Conservation (phyloP, 2,888 invertebrate species). For the Xestia rhomboidea region DNA sequence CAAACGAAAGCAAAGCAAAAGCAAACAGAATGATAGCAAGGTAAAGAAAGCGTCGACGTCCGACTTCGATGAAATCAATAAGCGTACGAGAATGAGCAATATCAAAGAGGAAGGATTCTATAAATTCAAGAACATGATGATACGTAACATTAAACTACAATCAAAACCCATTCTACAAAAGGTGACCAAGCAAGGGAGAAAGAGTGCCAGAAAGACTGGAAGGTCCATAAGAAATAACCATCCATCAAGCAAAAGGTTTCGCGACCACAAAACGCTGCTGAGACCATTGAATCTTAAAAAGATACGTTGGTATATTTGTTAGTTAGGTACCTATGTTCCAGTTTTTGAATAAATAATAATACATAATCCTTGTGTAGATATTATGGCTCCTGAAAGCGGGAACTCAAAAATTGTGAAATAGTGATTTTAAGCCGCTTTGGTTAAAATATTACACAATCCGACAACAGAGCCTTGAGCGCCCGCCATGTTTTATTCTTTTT, state of each 20-base stretch:
- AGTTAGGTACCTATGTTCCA: conserved; percentile 63
- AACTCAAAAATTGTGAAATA: conserved; percentile 43
- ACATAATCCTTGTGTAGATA: conserved; percentile 6
- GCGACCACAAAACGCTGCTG: conserved; percentile 58
- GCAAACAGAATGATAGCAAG: conserved; percentile 63
- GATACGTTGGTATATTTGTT: conserved; percentile 70
- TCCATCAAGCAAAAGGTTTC: conserved; percentile 69
- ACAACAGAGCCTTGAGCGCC: conserved; percentile 47
- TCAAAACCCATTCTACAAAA: conserved; percentile 56
- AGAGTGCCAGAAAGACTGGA: conserved; percentile 71
- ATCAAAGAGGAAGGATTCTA: conserved; percentile 81
- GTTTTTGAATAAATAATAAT: conserved; percentile 70
- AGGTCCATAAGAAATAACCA: conserved; percentile 72
- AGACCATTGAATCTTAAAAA: conserved; percentile 70
- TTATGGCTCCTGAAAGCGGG: conserved; percentile 21
- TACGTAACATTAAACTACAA: conserved; percentile 73
- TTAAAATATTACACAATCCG: conserved; percentile 66
- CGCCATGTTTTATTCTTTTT: conserved; percentile 74
- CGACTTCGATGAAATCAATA: conserved; percentile 47
- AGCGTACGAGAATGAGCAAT: conserved; percentile 75
- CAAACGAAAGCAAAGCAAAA: conserved; percentile 63
- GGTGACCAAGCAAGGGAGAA: conserved; percentile 69
- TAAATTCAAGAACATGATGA: conserved; percentile 79
- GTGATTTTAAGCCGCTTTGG: conserved; percentile 67
- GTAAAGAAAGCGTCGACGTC: conserved; percentile 56